Evolutionary conservation across 2,888 invertebrate species (phyloP).

Genomic region (Biston betularia): DNA sequence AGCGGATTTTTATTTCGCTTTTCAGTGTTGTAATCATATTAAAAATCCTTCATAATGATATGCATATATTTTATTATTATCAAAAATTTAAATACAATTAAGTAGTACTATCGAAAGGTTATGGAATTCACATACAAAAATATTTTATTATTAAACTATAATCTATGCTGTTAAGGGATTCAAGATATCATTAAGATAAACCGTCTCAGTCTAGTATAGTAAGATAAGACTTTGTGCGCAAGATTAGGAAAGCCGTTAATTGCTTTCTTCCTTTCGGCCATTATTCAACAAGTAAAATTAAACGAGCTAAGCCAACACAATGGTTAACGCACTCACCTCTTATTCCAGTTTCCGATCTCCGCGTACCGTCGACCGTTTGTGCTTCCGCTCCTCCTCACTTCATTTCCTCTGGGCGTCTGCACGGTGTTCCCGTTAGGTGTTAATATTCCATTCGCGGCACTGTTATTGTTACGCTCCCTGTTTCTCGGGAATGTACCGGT

Average conservation of each 20-base stretch:
- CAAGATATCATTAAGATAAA: too few relatives aligned
- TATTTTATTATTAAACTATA: too few relatives aligned
- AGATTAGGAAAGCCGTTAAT: conserved; percentile 30
- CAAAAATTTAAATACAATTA: too few relatives aligned
- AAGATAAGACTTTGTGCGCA: conserved; percentile 22
- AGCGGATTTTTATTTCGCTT: too few relatives aligned
- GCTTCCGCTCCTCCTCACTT: conserved; percentile 83
- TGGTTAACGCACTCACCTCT: conserved; percentile 73
- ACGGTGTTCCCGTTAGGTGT: conserved; percentile 83
- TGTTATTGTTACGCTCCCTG: conserved; percentile 82
- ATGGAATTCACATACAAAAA: too few relatives aligned
- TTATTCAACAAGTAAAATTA: conserved; percentile 40
- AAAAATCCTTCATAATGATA: too few relatives aligned
- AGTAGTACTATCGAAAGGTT: too few relatives aligned
- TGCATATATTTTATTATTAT: too few relatives aligned
- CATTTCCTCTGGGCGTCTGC: conserved; percentile 82
- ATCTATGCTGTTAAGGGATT: too few relatives aligned
- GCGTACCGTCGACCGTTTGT: conserved; percentile 85
- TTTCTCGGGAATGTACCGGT: conserved; percentile 83
- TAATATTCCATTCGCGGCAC: conserved; percentile 79
- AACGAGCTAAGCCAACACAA: conserved; percentile 50
- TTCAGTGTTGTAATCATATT: too few relatives aligned
- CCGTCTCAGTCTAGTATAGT: background rate
- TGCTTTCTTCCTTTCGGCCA: conserved; percentile 36
- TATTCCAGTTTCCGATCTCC: conserved; percentile 87